Base-by-base conservation (phyloP, 2,888 invertebrate genomes). In the Tribolium freemani region DNA sequence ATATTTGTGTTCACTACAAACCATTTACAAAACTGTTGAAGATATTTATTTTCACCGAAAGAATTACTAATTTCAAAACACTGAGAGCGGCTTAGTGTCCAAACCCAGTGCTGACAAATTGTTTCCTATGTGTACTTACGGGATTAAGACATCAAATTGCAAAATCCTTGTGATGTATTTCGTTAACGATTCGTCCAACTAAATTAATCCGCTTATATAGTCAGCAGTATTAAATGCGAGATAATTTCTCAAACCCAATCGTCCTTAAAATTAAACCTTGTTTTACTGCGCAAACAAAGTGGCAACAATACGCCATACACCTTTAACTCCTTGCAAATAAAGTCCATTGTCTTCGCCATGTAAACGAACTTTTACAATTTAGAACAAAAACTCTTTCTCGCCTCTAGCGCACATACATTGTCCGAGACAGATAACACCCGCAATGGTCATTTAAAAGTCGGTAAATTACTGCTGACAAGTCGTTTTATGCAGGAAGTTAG, bases 401-500 rank as follows among this genome's bases (percentile, higher is more conserved):
- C 61, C 48, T 4, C 45, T 45, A 31, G 46, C n/a, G 45, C 57
- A 60, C 61, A 31, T 44, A 63, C 63, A 51, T 63, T 51, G 63
- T 48, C 38, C 30, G 38, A 51, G 38, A 31, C 63, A 48, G 63
- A 51, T 63, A 63, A 63, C 50, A 38, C 51, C 16, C 5, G 38
- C 51, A 53, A 51, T 20, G 63, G 63, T 38, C 63, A 38, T 64
- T 64, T 64, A 64, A 63, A 51, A 64, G 53, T 54, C 54, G 20
- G 53, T 64, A 64, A 64, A 64, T 64, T 54, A 64, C 45, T 5
- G 53, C 20, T 6, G 51, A 51, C 53, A 44, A 63, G 54, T 51
- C 54, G 21, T 64, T 64, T 54, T 54, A 31, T 64, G 64, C 64
- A 51, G 64, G 64, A 64, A 64, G 64, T 63, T 51, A 21, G 6